Evolutionary conservation across 2,888 invertebrate genomes (phyloP).

Genomic region (Microlaimidae sp.): DNA sequence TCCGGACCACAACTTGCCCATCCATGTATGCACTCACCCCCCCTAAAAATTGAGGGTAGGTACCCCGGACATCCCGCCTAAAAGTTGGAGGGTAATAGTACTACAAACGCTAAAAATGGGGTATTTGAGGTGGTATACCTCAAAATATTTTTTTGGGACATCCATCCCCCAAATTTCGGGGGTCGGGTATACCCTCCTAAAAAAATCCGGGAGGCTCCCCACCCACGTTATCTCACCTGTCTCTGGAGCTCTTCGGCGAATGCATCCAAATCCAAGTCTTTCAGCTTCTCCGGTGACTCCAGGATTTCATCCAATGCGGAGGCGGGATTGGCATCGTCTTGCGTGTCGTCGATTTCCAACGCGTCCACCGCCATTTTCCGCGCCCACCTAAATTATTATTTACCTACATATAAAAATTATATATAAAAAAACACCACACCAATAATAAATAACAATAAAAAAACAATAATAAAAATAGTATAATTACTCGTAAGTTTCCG

Average conservation of each 20-base stretch:
- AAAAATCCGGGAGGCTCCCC: too few species aligned
- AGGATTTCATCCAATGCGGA: slow-evolving; percentile 92
- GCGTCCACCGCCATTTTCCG: slow-evolving; percentile 99
- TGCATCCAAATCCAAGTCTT: slow-evolving; percentile 86
- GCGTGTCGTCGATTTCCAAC: slow-evolving; percentile 74
- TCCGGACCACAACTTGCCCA: too few species aligned
- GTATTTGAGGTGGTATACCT: too few species aligned
- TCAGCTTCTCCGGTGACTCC: slow-evolving; percentile 55
- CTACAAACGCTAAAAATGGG: too few species aligned
- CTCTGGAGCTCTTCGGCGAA: slow-evolving; percentile 91
- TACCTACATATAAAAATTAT: background rate
- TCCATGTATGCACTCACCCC: too few species aligned
- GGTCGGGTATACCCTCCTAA: too few species aligned
- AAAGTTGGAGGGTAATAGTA: too few species aligned
- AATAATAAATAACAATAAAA: background rate
- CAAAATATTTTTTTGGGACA: too few species aligned
- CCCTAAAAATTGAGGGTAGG: too few species aligned
- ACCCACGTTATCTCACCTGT: slow-evolving; percentile 44
- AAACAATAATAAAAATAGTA: background rate
- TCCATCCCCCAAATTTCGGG: too few species aligned
- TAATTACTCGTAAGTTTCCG: slow-evolving; percentile 73
- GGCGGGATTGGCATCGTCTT: slow-evolving; percentile 61
- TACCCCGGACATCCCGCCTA: too few species aligned
- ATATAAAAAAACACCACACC: background rate
- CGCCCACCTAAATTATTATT: slow-evolving; percentile 67